Conservation (phyloP, 2,888 invertebrate species). For the Chymomyza fuscimana region DNA sequence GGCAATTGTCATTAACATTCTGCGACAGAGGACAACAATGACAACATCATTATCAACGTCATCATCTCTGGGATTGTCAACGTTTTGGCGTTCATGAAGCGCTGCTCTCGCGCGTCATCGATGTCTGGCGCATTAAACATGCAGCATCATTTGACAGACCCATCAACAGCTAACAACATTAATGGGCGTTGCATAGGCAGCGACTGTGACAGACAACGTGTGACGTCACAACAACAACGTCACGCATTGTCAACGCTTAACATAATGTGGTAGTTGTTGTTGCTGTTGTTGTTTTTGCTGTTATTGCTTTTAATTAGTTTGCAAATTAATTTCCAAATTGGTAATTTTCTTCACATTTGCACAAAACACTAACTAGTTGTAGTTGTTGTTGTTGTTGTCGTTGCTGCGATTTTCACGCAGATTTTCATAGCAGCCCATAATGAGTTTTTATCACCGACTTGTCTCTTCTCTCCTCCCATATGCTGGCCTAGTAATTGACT, state of each 20-base stretch:
- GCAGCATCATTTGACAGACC: constrained; percentile 70
- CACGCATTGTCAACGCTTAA: not conserved
- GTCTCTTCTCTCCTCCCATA: not conserved
- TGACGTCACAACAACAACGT: constrained; percentile 4
- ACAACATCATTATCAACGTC: constrained; percentile 68
- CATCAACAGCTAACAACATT: constrained; percentile 69
- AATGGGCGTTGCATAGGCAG: constrained; percentile 53
- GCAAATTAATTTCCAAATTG: constrained; percentile 75
- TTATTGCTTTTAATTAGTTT: constrained; percentile 69
- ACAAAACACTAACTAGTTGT: constrained; percentile 16
- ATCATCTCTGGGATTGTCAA: constrained; percentile 34
- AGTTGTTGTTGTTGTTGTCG: too few relatives aligned
- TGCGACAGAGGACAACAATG: constrained; percentile 51
- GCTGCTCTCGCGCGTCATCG: constrained; percentile 31
- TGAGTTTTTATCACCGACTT: constrained; percentile 53
- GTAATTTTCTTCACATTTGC: constrained; percentile 67
- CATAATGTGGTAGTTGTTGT: constrained; percentile 19
- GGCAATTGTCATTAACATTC: constrained; percentile 69
- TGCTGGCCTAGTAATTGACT: constrained; percentile 36
- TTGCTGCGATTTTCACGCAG: not conserved
- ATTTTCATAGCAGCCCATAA: constrained; percentile 33
- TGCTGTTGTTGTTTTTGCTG: constrained; percentile 21
- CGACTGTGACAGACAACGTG: constrained; percentile 11
- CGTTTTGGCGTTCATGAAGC: not conserved
- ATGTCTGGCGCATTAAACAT: constrained; percentile 69